Conservation (phyloP, 2,113 vertebrate species). For the Laticauda colubrina region DNA sequence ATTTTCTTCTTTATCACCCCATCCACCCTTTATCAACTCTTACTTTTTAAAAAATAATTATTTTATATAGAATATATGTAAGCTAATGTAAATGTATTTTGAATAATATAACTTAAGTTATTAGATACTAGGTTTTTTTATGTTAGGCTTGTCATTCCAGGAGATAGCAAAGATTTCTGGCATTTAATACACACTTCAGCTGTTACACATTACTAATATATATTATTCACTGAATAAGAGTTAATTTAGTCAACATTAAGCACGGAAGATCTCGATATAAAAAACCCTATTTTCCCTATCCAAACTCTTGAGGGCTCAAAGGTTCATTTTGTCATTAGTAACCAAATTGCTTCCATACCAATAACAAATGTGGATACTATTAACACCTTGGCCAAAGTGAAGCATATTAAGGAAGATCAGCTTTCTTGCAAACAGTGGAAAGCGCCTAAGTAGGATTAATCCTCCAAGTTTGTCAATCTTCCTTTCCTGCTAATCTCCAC, state of each 20-base stretch:
- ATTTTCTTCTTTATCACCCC: slow-evolving; percentile 40
- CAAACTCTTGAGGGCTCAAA: neutral
- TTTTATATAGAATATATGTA: slow-evolving; percentile 42
- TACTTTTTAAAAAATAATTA: slow-evolving; percentile 39
- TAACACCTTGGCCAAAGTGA: slow-evolving; percentile 56
- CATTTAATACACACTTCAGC: slow-evolving; percentile 21
- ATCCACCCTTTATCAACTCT: slow-evolving; percentile 40
- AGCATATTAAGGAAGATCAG: slow-evolving; percentile 42
- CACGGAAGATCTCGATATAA: neutral
- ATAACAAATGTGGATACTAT: slow-evolving; percentile 50
- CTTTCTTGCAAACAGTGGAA: slow-evolving; percentile 56
- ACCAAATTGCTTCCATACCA: slow-evolving; percentile 64
- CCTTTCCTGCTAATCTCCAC: slow-evolving; percentile 32
- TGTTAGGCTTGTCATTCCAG: neutral
- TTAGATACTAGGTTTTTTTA: neutral
- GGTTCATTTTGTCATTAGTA: slow-evolving; percentile 49
- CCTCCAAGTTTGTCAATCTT: slow-evolving; percentile 14
- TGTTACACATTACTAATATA: neutral
- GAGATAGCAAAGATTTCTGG: neutral
- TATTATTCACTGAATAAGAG: slow-evolving; percentile 18
- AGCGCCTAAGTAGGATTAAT: slow-evolving; percentile 47
- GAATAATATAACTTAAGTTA: neutral
- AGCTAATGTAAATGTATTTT: slow-evolving; percentile 5
- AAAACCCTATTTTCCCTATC: neutral
- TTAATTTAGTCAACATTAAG: neutral